A percentile compares a stretch with the other conserved stretches of the same genome.
phyloP scores from a whole-genome alignment of 37 sponge, comb jelly and placozoan genomes.

The Petrosia ficiformis region DNA sequence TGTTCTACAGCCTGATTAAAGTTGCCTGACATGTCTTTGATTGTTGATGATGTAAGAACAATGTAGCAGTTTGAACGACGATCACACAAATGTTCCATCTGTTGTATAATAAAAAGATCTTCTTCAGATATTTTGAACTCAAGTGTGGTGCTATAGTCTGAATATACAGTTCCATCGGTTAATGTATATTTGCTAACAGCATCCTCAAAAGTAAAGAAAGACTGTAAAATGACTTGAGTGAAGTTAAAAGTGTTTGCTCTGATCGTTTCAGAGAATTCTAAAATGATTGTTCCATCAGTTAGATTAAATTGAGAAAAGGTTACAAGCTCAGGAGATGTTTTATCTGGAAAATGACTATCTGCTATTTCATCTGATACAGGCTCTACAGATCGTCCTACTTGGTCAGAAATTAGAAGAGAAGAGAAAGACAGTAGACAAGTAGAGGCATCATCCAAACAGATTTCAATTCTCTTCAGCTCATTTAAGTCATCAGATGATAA shows the following conservation, averaged over 20 bases:
- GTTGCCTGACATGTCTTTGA: conserved; percentile 70
- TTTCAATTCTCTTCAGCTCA: conserved; percentile 52
- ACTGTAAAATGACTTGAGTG: conserved; percentile 63
- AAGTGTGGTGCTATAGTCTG: conserved; percentile 39
- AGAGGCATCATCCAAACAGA: conserved; percentile 40
- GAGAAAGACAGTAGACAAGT: conserved; percentile 72
- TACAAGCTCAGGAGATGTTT: conserved; percentile 47
- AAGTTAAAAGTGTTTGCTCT: conserved; percentile 58
- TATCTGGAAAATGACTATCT: conserved; percentile 26
- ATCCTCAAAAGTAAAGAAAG: conserved; percentile 56
- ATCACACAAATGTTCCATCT: conserved; percentile 62
- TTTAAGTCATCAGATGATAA: conserved; percentile 62
- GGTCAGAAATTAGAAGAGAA: conserved; percentile 46
- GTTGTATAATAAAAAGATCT: conserved; percentile 66
- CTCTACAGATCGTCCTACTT: conserved; percentile 51
- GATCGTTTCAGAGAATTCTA: conserved; percentile 82
- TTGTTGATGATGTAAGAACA: conserved; percentile 23
- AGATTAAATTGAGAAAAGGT: conserved; percentile 65
- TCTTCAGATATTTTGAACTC: conserved; percentile 19
- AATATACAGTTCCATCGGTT: conserved; percentile 19
- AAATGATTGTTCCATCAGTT: conserved; percentile 36
- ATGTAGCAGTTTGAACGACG: conserved; percentile 76
- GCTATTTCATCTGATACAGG: conserved; percentile 22
- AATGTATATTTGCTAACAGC: conserved; percentile 43
- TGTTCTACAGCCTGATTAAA: conserved; percentile 44